Conservation (phyloP, 37 sponge, comb jelly and placozoan genomes). For the Eunapius fragilis region DNA sequence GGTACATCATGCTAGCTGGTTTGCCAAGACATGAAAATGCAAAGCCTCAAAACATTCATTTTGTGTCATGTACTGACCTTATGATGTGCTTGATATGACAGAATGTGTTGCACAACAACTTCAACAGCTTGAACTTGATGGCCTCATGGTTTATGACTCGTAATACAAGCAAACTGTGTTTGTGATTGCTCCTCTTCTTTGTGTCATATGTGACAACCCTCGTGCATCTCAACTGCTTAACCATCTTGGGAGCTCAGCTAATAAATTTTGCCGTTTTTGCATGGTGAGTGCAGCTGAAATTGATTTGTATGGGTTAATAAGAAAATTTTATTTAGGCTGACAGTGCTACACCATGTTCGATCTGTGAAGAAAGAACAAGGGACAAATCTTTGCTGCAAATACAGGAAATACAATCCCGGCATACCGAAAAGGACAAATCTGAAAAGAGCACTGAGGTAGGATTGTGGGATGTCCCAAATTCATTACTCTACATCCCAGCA, state of each 20-base stretch:
- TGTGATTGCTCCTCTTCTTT: constrained; percentile 37
- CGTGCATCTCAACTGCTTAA: constrained; percentile 37
- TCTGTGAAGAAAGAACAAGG: too few species aligned
- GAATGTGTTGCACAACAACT: constrained; percentile 16
- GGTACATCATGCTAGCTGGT: constrained; percentile 30
- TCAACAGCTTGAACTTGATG: constrained; percentile 5
- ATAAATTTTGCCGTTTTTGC: constrained; percentile 40
- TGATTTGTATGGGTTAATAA: not conserved
- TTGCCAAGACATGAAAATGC: constrained; percentile 11
- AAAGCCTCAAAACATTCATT: constrained; percentile 17
- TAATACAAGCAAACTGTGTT: constrained; percentile 14
- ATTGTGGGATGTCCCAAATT: not conserved
- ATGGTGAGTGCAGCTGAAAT: constrained; percentile 33
- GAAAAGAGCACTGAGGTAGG: not conserved
- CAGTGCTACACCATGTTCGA: too few species aligned
- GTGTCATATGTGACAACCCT: constrained; percentile 31
- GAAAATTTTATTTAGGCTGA: too few species aligned
- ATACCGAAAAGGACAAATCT: not conserved
- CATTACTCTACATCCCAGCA: too few species aligned
- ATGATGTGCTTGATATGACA: constrained; percentile 18
- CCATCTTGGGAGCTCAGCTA: constrained; percentile 34
- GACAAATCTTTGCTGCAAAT: too few species aligned
- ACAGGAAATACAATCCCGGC: too few species aligned
- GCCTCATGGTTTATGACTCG: constrained; percentile 19
- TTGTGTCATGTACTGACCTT: constrained; percentile 34